Base-by-base conservation (phyloP, 1,140 invertebrate species). In the Drosophila murphyi region DNA sequence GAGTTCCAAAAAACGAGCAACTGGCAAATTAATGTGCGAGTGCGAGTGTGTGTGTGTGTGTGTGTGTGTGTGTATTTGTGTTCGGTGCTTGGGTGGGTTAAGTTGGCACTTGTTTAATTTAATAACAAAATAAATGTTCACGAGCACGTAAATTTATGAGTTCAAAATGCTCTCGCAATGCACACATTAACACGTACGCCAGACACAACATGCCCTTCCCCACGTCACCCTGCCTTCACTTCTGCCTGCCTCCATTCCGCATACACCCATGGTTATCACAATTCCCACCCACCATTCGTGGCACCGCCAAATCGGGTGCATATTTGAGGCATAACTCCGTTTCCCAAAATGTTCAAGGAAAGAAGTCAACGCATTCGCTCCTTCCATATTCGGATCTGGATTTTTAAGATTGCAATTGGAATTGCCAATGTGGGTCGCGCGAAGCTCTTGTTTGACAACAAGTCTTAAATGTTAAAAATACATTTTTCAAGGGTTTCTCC, bases 61-160 rank as follows among this genome's bases (percentile, higher is more conserved):
- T 32, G 37, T 20, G 50, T 37, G 59, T 28, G 48, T 10, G 47
- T 20, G 20, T 20, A 20, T 20, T 20, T 20, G 20, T 20, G 20
- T 20, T 20, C 20, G 20, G 20, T 20, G 20, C 20, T 20, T 20
- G 12, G 31, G 4, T 5, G 28, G 61, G 48, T 7, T 28, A 57
- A 39, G 50, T 48, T 77, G 81, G 77, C 77, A 83, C 81, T 83
- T 83, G 72, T 77, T 83, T 83, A 88, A 87, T 88, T 87, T 87
- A 87, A 87, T 87, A 87, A 87, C 83, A 88, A 88, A 87, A 87
- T 87, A 82, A 87, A 87, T 87, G 83, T 87, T 82, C 82, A 61
- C 72, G 80, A 80, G 64, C 72, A 70, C 76, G 65, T 81, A 79
- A 88, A 87, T 87, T 88, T 88, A 87, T 87, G 82, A 82, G 79